Evolutionary conservation across 2,888 invertebrate genomes (phyloP), one percentile per base, ranked within the genome.

Genomic region (Poecilus cupreus): DNA sequence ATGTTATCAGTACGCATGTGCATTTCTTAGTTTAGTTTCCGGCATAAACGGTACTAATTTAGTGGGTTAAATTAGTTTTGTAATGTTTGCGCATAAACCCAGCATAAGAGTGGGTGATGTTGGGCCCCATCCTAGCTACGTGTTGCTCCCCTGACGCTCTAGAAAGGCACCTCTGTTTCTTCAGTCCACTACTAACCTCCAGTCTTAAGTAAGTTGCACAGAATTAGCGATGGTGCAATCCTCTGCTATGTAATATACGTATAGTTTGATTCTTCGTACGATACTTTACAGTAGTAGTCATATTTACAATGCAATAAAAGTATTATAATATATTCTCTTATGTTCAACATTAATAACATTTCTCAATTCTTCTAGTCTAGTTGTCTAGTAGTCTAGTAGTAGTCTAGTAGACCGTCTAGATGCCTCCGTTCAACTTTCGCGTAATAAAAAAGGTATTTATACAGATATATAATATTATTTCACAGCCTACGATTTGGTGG

Each of bases 401-500:
- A 26, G 26, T 26, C 26, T 26, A 26, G 2, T 5, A 32, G 32
- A 32, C 32, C 13, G 2, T 68, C 87, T 88, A 88, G 88, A 87
- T 88, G 88, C 88, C 88, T 87, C 88, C 88, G 26, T n/a, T 46
- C 87, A 85, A 86, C 85, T 86, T 86, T 84, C 86, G 87, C 32
- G 4, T 87, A 88, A 87, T 87, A 87, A 87, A 87, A 87, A 87
- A 87, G 86, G 85, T 86, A 86, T 68, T 77, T 80, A 26, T 80
- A 80, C 80, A 80, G 72, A 54, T 80, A 72, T 51, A 88, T 87
- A 87, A 87, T 88, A 87, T 85, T 88, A 87, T 88, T 88, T 89
- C 89, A 89, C 89, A 89, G 89, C 89, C 89, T 88, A 88, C 88
- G 32, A 3, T 32, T 32, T 89, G 88, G 88, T 87, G 86, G 86